A percentile compares a stretch with the other conserved stretches of the same genome.
phyloP scores from a whole-genome alignment of 2,888 invertebrate species.

The Tenthredo scrophulariae region DNA sequence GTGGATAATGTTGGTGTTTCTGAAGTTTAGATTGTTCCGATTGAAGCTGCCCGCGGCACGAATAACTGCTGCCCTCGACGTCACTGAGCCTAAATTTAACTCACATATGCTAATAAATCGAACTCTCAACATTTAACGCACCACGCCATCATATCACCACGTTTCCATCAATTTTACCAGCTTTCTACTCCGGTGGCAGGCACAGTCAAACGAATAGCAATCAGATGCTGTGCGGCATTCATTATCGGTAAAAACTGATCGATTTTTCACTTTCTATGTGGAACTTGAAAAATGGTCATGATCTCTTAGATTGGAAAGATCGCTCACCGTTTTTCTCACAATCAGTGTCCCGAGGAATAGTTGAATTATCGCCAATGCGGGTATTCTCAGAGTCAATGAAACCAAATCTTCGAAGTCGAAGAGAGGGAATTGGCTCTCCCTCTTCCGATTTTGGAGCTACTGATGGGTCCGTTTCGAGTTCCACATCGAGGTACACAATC shows the following conservation, averaged over 20 bases:
- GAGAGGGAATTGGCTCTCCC: not conserved
- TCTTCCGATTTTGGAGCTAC: not conserved
- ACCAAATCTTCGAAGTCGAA: not conserved
- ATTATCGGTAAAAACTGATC: not conserved
- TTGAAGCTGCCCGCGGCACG: conserved; percentile 46
- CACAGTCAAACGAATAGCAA: not conserved
- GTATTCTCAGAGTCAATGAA: not conserved
- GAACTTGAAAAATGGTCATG: not conserved
- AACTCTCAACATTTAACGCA: conserved; percentile 35
- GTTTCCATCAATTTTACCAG: not conserved
- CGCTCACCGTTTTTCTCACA: not conserved
- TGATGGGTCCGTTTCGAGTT: not conserved
- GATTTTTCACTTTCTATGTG: not conserved
- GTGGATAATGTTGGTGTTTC: conserved; percentile 54
- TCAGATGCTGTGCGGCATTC: not conserved
- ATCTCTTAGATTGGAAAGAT: not conserved
- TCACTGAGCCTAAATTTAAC: conserved; percentile 50
- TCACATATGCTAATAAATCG: conserved; percentile 28
- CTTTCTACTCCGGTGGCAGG: not conserved
- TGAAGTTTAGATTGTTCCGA: conserved; percentile 54
- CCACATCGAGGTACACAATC: not conserved
- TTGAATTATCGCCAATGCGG: not conserved
- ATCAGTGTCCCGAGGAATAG: not conserved
- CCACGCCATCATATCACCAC: not conserved
- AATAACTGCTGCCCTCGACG: conserved; percentile 6